phyloP scores from a whole-genome alignment of 2,888 invertebrate genomes.

The Kryphioiulus occultus region DNA sequence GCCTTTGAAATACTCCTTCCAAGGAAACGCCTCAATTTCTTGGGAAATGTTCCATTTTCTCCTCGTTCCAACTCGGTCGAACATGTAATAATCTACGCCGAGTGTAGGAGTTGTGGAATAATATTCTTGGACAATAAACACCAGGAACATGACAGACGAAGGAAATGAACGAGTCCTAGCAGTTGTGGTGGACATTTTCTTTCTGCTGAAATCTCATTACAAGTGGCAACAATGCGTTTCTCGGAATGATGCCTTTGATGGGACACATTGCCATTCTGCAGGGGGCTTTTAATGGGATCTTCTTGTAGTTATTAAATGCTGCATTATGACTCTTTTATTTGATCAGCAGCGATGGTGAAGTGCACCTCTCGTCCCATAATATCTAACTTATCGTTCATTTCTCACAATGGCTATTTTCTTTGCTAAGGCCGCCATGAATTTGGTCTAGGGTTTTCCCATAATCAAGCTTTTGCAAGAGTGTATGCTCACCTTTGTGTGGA shows the following conservation, averaged over 20 bases:
- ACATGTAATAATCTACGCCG: no score
- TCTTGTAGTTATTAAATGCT: neutral
- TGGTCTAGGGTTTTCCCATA: neutral
- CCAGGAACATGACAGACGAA: neutral
- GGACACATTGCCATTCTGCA: neutral
- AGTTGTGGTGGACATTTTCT: neutral
- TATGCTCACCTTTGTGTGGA: no score
- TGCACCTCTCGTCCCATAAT: neutral
- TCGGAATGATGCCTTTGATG: neutral
- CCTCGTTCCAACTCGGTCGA: neutral
- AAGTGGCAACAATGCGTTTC: neutral
- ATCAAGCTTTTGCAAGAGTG: no score
- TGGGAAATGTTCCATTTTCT: neutral
- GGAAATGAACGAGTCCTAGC: neutral
- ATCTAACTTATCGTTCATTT: neutral
- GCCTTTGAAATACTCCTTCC: neutral
- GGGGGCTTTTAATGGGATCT: neutral
- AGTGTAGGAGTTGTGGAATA: no score
- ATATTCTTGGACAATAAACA: no score
- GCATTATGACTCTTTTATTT: neutral
- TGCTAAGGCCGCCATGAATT: neutral
- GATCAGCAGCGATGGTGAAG: neutral
- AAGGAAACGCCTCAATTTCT: neutral
- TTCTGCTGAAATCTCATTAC: neutral
- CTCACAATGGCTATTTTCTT: neutral